Base-by-base conservation (phyloP, 1,140 invertebrate species). In the Mizuhopecten yessoensis region DNA sequence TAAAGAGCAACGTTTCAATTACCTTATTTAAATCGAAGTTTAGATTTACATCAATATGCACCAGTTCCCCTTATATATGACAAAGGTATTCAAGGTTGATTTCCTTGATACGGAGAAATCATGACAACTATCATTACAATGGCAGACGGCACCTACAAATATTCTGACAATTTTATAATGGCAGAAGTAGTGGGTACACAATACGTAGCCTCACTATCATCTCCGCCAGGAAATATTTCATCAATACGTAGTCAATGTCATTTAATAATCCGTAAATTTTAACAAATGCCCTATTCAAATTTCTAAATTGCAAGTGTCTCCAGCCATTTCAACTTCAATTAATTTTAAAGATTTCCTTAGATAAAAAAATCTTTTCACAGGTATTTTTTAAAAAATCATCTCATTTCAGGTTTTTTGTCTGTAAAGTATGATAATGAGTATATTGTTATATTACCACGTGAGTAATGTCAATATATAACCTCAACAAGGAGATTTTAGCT, bases 1-100 rank as follows among this genome's bases (percentile, higher is more conserved):
- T 75, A 75, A 75, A 75, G 57, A 75, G 23, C 57, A 75, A 75
- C 57, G 57, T 75, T 75, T 75, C 57, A 75, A 75, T 75, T 75
- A 75, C 57, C 57, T 75, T 75, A 75, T 75, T 75, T n/a, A n/a
- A 75, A 75, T 75, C 57, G 29, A n/a, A 75, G 57, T 75, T 75
- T 75, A 75, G 57, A 75, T 75, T 75, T 75, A 75, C 57, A 75
- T 75, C 57, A 29, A 29, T 29, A 5, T 75, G 57, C 57, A 75
- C 57, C 57, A n/a, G 23, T 75, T 75, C 29, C 57, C 57, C 57
- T 75, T 75, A 29, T n/a, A 75, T 5, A 75, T 75, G 17, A 75
- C 57, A 75, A 75, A 57, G 29, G n/a, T 29, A n/a, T 75, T 75
- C 57, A 75, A 75, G 57, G 57, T 75, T 75, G 57, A 75, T 75